Evolutionary conservation across 2,888 invertebrate species (phyloP).

Genomic region (Xestobium rufovillosum): DNA sequence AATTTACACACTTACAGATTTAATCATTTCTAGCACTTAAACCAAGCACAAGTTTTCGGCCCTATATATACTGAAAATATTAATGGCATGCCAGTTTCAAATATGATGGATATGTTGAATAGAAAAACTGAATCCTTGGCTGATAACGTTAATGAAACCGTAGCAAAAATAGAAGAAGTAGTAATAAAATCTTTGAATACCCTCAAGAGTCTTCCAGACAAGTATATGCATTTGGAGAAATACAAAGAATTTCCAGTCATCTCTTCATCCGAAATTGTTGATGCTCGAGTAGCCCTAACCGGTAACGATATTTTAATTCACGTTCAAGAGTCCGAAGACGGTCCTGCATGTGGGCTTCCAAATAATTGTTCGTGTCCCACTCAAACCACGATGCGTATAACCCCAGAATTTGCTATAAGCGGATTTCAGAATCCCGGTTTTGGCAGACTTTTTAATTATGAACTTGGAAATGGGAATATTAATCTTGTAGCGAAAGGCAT

Average conservation of each 20-base stretch:
- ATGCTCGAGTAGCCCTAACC: constrained; percentile 26
- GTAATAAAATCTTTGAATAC: no score
- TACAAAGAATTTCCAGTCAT: no score
- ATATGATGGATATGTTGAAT: constrained; percentile 28
- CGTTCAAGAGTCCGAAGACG: constrained; percentile 29
- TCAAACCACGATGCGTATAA: constrained; percentile 34
- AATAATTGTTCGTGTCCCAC: constrained; percentile 32
- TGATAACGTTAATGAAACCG: constrained; percentile 28
- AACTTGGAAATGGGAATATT: constrained; percentile 29
- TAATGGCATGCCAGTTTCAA: constrained; percentile 31
- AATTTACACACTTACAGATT: no score
- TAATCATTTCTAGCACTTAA: constrained; percentile 16
- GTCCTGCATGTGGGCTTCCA: constrained; percentile 31
- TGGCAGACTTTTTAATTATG: constrained; percentile 36
- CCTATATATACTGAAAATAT: constrained; percentile 31
- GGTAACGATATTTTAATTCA: constrained; percentile 31
- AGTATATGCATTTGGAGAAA: constrained; percentile 37
- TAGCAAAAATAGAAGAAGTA: constrained; percentile 25
- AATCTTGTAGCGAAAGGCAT: constrained; percentile 35
- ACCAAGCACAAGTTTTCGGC: no score
- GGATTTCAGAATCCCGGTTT: constrained; percentile 28
- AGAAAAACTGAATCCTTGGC: constrained; percentile 25
- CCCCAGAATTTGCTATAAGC: constrained; percentile 30
- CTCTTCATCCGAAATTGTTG: no score
- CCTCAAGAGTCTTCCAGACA: no score